phyloP scores from a whole-genome alignment of 2,888 invertebrate genomes.

The Heliconius ismenius region DNA sequence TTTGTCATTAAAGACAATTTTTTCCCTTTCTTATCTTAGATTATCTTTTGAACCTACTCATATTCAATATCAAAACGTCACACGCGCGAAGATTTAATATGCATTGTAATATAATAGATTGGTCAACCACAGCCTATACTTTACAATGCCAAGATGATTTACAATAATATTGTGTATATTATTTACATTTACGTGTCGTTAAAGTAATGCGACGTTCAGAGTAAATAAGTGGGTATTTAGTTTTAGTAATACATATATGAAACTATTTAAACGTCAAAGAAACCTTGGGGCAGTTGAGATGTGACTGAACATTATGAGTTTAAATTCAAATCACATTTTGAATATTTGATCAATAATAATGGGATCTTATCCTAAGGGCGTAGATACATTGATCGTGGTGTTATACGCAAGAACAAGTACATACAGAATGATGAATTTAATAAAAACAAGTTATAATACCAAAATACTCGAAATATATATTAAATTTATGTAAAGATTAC shows the following conservation, averaged over 20 bases:
- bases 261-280: background rate
- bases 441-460: no score
- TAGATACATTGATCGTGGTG: no score
- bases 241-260: background rate
- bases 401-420: no score
- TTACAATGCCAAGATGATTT: slow-evolving; percentile 22
- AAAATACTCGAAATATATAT: no score
- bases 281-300: background rate
- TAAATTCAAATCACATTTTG: background rate
- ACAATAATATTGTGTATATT: slow-evolving; percentile 1
- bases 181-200: background rate
- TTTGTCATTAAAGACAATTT: background rate
- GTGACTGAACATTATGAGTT: background rate
- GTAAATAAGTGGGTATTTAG: background rate
- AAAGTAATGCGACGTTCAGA: background rate
- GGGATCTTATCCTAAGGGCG: no score
- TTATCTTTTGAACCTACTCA: background rate
- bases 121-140: slow-evolving; percentile 37
- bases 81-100: slow-evolving; percentile 5
- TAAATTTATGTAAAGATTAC: no score
- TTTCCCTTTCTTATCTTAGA: background rate
- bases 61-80: background rate
- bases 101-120: slow-evolving; percentile 27
- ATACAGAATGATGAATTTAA: no score
- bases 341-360: background rate